Evolutionary conservation across 2,113 vertebrate genomes (phyloP), one percentile per base, ranked within the genome.

Genomic region (Smithornis capensis): DNA sequence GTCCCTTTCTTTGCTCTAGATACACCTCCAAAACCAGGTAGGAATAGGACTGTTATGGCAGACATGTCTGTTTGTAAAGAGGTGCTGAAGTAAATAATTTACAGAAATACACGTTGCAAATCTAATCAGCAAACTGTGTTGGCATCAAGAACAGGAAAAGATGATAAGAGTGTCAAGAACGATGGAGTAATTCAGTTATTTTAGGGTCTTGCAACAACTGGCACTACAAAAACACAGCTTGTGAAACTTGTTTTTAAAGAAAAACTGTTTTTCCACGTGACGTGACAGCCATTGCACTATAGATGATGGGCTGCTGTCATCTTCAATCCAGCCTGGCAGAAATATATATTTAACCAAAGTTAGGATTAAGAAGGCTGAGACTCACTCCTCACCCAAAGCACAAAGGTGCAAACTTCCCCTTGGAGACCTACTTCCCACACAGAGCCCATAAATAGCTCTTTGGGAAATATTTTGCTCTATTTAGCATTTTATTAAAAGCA

Each of bases 401-500:
- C 64, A 92, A 86, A 94, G 80, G 85, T 83, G 83, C 53, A 92
- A 85, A 84, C 60, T 89, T 96, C 76, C 69, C 73, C 65, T 93
- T 14, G 7, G 76, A 90, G 65, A 84, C 53, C 29, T 56, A 59
- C 49, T 90, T 97, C 94, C 83, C 95, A 75, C 75, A 71, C n/a
- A 81, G 76, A 82, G 56, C 38, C 91, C 97, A 95, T 96, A 97
- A 97, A 97, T 95, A 97, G 91, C 55, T 91, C 60, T 83, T 92
- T 35, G 69, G 87, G 96, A 97, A 97, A 97, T 80, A 97, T 95
- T 96, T 96, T 96, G 77, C 94, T 96, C 90, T 96, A 97, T 97
- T 97, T 97, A 95, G 95, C 78, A 89, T 92, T 96, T 97, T 92
- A 94, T 95, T 95, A 95, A 85, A 93, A 93, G 89, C 92, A 95